These are phyloP conservation scores for Dufourea novaeangliae DNA, from an alignment of 1,140 invertebrate genomes.

Conservation along the genomic window DNA sequence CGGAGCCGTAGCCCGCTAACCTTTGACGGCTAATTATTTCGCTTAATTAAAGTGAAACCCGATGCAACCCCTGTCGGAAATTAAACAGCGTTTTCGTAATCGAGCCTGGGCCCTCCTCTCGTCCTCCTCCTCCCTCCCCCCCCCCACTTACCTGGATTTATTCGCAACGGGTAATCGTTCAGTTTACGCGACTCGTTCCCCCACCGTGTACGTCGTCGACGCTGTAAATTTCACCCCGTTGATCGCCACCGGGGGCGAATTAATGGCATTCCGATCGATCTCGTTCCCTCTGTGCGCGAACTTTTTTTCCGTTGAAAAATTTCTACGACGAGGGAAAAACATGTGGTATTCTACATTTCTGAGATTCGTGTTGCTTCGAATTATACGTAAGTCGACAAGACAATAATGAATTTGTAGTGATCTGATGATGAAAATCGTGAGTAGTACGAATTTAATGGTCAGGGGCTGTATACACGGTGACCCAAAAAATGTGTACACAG, in stretches of 20 bases:
- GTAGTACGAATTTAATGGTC: too few species aligned
- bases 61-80: conserved; percentile 55
- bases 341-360: too few species aligned
- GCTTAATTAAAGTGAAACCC: conserved; percentile 66
- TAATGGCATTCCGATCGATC: neutral
- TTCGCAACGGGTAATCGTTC: conserved; percentile 59
- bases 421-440: too few species aligned
- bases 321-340: too few species aligned
- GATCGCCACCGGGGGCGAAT: conserved; percentile 25
- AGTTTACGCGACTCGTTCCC: conserved; percentile 33
- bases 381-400: too few species aligned
- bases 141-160: conserved; percentile 48
- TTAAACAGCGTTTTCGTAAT: conserved; percentile 63
- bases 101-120: conserved; percentile 23
- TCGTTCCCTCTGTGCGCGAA: neutral
- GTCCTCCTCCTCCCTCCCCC: neutral
- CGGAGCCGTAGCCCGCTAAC: conserved; percentile 28
- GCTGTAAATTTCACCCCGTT: conserved; percentile 1
- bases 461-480: too few species aligned
- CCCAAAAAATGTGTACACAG: too few species aligned
- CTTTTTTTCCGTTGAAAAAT: conserved; percentile 13
- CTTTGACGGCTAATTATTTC: conserved; percentile 66
- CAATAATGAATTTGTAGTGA: too few species aligned
- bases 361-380: too few species aligned
- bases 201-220: conserved; percentile 11